Conservation (phyloP, 2,888 invertebrate species). For the Drosophila fungiperda region DNA sequence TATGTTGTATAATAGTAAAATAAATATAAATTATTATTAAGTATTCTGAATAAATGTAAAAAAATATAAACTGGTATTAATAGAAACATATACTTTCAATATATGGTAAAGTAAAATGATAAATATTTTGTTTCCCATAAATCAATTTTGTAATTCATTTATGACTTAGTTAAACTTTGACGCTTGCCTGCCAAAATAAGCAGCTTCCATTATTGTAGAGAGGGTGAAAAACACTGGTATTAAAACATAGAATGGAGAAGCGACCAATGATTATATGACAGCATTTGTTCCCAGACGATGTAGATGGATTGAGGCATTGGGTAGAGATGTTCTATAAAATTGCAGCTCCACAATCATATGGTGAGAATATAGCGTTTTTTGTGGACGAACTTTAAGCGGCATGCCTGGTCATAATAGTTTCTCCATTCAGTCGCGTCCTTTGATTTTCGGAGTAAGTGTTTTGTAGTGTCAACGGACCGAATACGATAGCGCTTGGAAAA, state of each 20-base stretch:
- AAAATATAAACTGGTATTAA: not conserved
- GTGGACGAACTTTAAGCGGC: conserved; percentile 40
- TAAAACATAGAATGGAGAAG: conserved; percentile 1
- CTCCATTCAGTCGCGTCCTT: conserved; percentile 15
- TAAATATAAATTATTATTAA: not conserved
- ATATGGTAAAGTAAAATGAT: not conserved
- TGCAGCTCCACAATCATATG: conserved; percentile 21
- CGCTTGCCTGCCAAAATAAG: not conserved
- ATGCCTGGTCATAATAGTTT: conserved; percentile 20
- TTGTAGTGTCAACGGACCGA: conserved; percentile 23
- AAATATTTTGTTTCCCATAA: not conserved
- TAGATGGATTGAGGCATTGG: conserved; percentile 24
- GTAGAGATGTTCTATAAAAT: conserved; percentile 36
- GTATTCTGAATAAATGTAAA: not conserved
- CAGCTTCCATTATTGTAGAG: not conserved
- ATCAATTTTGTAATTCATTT: not conserved
- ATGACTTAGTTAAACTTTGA: not conserved
- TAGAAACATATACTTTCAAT: not conserved
- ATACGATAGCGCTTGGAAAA: not conserved
- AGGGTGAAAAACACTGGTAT: not conserved
- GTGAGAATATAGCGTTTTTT: conserved; percentile 17
- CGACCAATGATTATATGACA: conserved; percentile 34
- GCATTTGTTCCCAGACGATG: conserved; percentile 41
- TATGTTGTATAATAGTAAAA: not conserved
- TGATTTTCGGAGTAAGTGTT: conserved; percentile 44